Evolutionary conservation across 2,797 vertebrate genomes (phyloP).

Genomic region (Coregonus sp.): DNA sequence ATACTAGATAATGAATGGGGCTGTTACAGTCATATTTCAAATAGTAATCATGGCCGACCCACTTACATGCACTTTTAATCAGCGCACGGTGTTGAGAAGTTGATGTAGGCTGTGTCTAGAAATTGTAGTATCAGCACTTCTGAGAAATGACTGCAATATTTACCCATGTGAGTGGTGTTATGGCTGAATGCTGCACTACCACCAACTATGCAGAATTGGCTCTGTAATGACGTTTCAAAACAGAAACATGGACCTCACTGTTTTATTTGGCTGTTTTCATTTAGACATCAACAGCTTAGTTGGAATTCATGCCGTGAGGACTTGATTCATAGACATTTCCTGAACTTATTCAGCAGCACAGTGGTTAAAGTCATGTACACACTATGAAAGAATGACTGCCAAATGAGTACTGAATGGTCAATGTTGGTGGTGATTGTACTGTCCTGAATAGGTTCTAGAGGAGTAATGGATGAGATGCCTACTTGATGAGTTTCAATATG

Average conservation of each 20-base stretch:
- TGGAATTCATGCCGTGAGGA: background rate
- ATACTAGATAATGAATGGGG: slow-evolving; percentile 2
- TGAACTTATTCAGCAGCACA: background rate
- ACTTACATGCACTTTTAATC: slow-evolving; percentile 8
- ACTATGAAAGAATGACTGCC: background rate
- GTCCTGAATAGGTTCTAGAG: background rate
- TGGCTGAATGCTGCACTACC: background rate
- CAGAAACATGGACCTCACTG: background rate
- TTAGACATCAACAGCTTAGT: background rate
- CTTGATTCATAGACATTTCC: background rate
- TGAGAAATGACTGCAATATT: slow-evolving; percentile 14
- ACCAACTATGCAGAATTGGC: slow-evolving; percentile 12
- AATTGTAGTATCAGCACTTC: slow-evolving; percentile 21
- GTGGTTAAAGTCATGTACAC: background rate
- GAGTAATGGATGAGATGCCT: no score
- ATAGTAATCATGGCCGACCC: slow-evolving; percentile 3
- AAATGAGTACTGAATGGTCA: background rate
- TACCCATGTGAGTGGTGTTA: background rate
- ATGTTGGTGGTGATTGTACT: background rate
- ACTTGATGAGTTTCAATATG: background rate
- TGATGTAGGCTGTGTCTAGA: slow-evolving; percentile 6
- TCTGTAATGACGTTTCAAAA: slow-evolving; percentile 9
- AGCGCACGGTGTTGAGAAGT: slow-evolving; percentile 10
- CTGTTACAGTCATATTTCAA: slow-evolving; percentile 12
- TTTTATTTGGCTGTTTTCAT: slow-evolving; percentile 5